A percentile compares a stretch with the other conserved stretches of the same genome.
These are phyloP conservation scores for Zhengitettix transpicula DNA, from an alignment of 2,888 invertebrate species.

Conservation along the genomic window DNA sequence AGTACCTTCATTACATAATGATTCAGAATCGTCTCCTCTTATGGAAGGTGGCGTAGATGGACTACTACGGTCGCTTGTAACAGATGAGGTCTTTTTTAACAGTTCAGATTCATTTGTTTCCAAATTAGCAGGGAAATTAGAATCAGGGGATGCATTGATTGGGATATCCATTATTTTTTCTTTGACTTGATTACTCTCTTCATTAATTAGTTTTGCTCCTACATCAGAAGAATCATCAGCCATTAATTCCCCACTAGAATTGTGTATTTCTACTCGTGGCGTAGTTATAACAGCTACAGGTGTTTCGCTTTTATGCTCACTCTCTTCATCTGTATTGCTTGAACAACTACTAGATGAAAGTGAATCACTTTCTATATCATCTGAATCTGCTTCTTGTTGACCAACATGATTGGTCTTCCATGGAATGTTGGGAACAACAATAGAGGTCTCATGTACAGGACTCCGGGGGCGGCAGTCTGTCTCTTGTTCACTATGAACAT, in stretches of 20 bases:
- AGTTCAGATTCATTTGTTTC: too few species aligned
- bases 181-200: too few species aligned
- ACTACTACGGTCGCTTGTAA: conserved; percentile 30
- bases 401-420: conserved; percentile 28
- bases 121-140: too few species aligned
- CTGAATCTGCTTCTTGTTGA: conserved; percentile 19
- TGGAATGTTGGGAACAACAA: conserved; percentile 44
- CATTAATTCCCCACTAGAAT: conserved; percentile 49
- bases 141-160: too few species aligned
- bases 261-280: conserved; percentile 56
- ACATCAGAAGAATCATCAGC: conserved; percentile 22
- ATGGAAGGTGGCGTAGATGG: conserved; percentile 33
- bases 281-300: conserved; percentile 24
- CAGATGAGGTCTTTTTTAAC: not conserved
- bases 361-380: conserved; percentile 18
- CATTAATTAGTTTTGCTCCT: not conserved
- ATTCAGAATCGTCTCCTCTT: conserved; percentile 41
- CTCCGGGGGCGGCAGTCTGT: conserved; percentile 35
- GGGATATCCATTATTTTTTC: too few species aligned
- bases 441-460: conserved; percentile 45
- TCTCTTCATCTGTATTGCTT: conserved; percentile 13
- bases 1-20: conserved; percentile 35
- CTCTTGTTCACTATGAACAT: not conserved
- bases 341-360: conserved; percentile 13
- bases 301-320: conserved; percentile 4